A percentile compares a stretch with the other conserved stretches of the same genome.
Conservation (phyloP, 2,797 vertebrate species). For the Brotula barbata region DNA sequence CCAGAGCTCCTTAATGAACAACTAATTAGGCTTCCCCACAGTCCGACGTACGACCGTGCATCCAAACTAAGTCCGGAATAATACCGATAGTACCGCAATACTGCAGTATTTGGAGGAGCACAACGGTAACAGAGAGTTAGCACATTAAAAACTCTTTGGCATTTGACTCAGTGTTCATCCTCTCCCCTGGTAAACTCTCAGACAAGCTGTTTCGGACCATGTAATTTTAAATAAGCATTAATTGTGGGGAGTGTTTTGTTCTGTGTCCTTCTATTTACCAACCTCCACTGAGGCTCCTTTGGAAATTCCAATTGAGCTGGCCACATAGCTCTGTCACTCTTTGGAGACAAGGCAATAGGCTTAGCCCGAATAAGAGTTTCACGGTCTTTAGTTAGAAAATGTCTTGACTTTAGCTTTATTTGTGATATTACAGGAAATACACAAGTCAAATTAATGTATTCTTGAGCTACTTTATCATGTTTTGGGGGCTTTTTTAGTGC, state of each 20-base stretch:
- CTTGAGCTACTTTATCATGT: not conserved
- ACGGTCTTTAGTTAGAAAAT: conserved; percentile 13
- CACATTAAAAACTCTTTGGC: conserved; percentile 7
- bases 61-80: not conserved
- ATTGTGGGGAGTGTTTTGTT: conserved; percentile 65
- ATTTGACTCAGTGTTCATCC: conserved; percentile 11
- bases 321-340: conserved; percentile 18
- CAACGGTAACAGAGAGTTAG: conserved; percentile 8
- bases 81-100: not conserved
- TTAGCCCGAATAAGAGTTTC: conserved; percentile 34
- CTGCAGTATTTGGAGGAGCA: conserved; percentile 12
- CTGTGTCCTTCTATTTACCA: conserved; percentile 42
- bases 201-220: conserved; percentile 33
- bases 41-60: not conserved
- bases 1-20: not conserved
- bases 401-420: conserved; percentile 18
- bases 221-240: conserved; percentile 61
- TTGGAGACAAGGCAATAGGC: conserved; percentile 33
- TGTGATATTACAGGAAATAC: not conserved
- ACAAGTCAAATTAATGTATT: not conserved
- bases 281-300: conserved; percentile 51
- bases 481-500: no score
- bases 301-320: conserved; percentile 54
- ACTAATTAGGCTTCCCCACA: conserved; percentile 1
- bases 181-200: conserved; percentile 23